These are phyloP conservation scores for Drosophila triauraria DNA, from an alignment of 1,140 invertebrate species.

Conservation along the genomic window DNA sequence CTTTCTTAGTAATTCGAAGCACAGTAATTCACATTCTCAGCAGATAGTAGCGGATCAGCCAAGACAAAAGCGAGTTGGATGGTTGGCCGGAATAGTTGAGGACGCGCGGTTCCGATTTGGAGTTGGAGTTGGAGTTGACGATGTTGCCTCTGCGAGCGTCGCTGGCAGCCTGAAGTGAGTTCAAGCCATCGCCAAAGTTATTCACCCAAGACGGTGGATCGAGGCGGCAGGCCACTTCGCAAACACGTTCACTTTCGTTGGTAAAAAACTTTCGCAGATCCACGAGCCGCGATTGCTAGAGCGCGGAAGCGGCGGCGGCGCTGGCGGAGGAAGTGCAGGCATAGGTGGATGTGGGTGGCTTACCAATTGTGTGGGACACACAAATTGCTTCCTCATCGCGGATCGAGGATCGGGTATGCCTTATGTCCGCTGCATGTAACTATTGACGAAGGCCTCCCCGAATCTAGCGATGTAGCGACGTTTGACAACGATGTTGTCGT, in stretches of 20 bases:
- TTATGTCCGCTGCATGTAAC: background rate
- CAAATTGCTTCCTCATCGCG: conserved; percentile 49
- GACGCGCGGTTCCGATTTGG: conserved; percentile 1
- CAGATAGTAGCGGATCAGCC: too few species aligned
- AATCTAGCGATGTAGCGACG: background rate
- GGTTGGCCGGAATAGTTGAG: background rate
- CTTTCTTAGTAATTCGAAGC: background rate
- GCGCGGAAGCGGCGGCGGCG: background rate
- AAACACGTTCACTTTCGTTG: conserved; percentile 80
- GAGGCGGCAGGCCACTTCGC: conserved; percentile 11
- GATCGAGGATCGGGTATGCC: background rate
- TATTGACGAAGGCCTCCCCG: background rate
- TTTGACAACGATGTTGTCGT: conserved; percentile 2
- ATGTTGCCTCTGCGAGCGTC: conserved; percentile 60
- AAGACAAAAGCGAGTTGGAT: background rate
- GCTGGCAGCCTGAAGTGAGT: conserved; percentile 70
- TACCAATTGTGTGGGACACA: conserved; percentile 32
- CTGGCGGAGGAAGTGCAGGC: conserved; percentile 11
- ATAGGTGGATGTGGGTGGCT: conserved; percentile 23
- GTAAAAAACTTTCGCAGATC: conserved; percentile 65
- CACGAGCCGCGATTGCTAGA: conserved; percentile 29
- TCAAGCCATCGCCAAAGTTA: conserved; percentile 77
- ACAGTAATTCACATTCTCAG: conserved; percentile 21
- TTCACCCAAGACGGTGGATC: conserved; percentile 70
- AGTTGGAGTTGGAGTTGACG: conserved; percentile 24